Evolutionary conservation across 1,140 invertebrate genomes (phyloP).

Genomic region (Globodera rostochiensis): DNA sequence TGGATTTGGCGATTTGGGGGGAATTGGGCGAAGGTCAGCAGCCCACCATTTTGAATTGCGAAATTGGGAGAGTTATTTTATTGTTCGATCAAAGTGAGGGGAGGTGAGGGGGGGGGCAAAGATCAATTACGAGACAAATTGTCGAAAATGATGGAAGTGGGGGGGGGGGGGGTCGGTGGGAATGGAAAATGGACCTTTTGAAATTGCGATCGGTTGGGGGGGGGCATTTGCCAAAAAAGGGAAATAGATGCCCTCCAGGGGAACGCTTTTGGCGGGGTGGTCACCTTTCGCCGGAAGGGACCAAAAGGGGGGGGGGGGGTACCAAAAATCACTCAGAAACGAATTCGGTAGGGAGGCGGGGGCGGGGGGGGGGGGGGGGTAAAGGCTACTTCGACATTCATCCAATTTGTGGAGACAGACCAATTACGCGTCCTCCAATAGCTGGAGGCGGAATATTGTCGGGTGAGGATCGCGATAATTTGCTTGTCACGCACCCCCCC

Average conservation of each 20-base stretch:
- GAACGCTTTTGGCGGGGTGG: no score
- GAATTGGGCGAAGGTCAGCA: background rate
- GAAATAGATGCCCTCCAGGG: background rate
- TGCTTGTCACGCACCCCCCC: background rate
- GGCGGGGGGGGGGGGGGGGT: no score
- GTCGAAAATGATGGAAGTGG: background rate
- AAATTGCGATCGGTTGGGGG: background rate
- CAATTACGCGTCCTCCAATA: no score
- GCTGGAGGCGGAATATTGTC: background rate
- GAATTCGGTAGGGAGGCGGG: background rate
- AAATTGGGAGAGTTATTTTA: background rate
- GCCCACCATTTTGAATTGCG: background rate
- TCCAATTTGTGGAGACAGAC: background rate
- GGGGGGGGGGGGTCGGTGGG: background rate
- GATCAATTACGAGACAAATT: background rate
- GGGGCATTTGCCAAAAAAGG: background rate
- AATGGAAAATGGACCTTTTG: slow-evolving; percentile 3
- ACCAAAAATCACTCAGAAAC: background rate
- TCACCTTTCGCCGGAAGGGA: background rate
- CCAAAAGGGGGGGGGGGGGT: background rate
- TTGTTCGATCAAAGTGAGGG: background rate
- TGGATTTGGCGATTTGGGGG: no score
- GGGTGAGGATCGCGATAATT: background rate
- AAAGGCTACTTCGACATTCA: background rate
- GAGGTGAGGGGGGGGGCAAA: background rate